These are phyloP conservation scores for Pangasius djambal DNA, from an alignment of 2,797 vertebrate species.

Conservation along the genomic window DNA sequence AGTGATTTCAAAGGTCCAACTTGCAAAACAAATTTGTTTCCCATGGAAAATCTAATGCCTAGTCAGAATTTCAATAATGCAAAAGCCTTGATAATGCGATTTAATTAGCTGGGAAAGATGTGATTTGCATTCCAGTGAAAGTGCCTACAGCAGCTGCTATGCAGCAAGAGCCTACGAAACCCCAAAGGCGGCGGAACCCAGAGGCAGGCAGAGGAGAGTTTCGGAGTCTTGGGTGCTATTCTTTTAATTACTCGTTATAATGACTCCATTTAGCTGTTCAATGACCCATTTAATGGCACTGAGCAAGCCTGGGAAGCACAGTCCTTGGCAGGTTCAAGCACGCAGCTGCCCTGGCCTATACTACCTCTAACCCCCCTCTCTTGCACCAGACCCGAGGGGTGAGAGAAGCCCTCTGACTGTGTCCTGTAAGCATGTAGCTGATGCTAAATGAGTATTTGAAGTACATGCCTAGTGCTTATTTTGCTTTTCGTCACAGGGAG, in stretches of 20 bases:
- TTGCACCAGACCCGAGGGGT: slow-evolving; percentile 32
- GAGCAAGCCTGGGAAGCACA: slow-evolving; percentile 78
- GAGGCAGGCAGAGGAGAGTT: slow-evolving; percentile 66
- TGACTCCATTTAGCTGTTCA: slow-evolving; percentile 84
- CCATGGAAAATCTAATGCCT: slow-evolving; percentile 68
- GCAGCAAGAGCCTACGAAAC: slow-evolving; percentile 67
- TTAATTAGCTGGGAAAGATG: slow-evolving; percentile 72
- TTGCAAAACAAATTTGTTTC: slow-evolving; percentile 68
- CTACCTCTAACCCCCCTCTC: slow-evolving; percentile 54
- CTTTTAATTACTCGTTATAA: slow-evolving; percentile 85
- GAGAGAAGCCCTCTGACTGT: slow-evolving; percentile 36
- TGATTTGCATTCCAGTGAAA: slow-evolving; percentile 75
- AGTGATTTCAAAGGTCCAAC: slow-evolving; percentile 19
- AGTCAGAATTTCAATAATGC: slow-evolving; percentile 69
- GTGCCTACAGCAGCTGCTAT: slow-evolving; percentile 74
- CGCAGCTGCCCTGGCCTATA: slow-evolving; percentile 76
- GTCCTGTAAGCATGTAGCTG: slow-evolving; percentile 47
- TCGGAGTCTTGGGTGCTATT: slow-evolving; percentile 74
- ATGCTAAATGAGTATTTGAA: slow-evolving; percentile 42
- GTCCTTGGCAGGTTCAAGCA: slow-evolving; percentile 79
- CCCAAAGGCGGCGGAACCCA: slow-evolving; percentile 71
- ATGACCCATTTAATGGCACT: slow-evolving; percentile 80
- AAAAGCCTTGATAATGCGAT: slow-evolving; percentile 73
- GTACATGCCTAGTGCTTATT: slow-evolving; percentile 37
- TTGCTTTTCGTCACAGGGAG: slow-evolving; percentile 41